A percentile compares a stretch with the other conserved stretches of the same genome.
Conservation (phyloP, 2,888 invertebrate species). For the Diarsia brunnea region DNA sequence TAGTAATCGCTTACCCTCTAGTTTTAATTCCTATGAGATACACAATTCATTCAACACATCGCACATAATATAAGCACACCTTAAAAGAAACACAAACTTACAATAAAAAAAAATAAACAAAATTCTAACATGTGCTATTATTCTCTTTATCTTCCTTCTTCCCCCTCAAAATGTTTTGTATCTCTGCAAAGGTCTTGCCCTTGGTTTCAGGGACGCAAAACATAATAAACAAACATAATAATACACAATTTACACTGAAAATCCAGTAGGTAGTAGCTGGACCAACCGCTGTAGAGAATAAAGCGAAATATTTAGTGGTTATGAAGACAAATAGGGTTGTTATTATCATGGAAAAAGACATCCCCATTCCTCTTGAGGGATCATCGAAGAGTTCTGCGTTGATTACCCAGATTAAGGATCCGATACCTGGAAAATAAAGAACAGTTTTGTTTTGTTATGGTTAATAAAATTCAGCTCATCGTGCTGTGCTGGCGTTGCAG, state of each 20-base stretch:
- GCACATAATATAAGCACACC: too few species aligned
- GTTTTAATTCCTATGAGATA: background rate
- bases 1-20: too few species aligned
- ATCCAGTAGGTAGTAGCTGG: constrained; percentile 76
- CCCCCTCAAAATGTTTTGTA: constrained; percentile 68
- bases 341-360: constrained; percentile 45
- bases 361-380: constrained; percentile 53
- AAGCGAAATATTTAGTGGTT: constrained; percentile 75
- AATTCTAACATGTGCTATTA: constrained; percentile 15
- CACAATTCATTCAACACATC: background rate
- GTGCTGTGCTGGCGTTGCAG: too few species aligned
- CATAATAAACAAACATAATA: constrained; percentile 71
- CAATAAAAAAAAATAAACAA: constrained; percentile 1
- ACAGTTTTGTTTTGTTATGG: too few species aligned
- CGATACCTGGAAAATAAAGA: constrained; percentile 75
- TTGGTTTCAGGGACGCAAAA: constrained; percentile 82
- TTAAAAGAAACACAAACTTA: background rate
- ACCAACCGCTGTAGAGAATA: constrained; percentile 71
- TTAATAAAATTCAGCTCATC: too few species aligned
- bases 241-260: constrained; percentile 70
- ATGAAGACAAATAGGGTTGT: constrained; percentile 30
- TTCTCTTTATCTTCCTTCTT: constrained; percentile 9
- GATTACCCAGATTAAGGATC: constrained; percentile 76
- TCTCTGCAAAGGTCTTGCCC: constrained; percentile 79
- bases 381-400: constrained; percentile 80